A percentile compares a stretch with the other conserved stretches of the same genome.
These are phyloP conservation scores for Oreocharis arfaki DNA, from an alignment of 2,113 vertebrate genomes.

Conservation along the genomic window DNA sequence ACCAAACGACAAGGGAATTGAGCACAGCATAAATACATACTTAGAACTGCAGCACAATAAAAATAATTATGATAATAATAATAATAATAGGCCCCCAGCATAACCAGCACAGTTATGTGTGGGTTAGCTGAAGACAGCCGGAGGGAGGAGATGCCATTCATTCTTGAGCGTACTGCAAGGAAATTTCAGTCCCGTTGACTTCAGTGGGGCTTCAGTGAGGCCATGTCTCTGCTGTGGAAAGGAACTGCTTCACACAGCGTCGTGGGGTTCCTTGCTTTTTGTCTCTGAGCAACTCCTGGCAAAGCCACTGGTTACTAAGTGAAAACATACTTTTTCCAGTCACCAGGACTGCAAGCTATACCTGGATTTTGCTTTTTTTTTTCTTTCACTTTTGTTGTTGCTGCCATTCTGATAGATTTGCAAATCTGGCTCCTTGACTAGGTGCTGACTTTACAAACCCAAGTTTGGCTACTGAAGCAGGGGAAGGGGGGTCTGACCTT, in stretches of 20 bases:
- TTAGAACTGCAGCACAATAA: constrained; percentile 1
- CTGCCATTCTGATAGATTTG: not conserved
- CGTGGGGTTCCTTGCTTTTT: not conserved
- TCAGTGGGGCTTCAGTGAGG: not conserved
- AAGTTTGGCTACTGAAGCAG: not conserved
- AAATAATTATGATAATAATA: not conserved
- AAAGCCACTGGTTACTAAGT: constrained; percentile 11
- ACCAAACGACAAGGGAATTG: not conserved
- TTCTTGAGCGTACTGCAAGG: not conserved
- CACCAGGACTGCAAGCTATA: not conserved
- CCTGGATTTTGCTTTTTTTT: not conserved
- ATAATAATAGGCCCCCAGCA: not conserved
- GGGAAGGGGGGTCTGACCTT: not conserved
- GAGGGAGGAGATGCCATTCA: not conserved
- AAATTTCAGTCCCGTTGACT: not conserved
- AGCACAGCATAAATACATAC: not conserved
- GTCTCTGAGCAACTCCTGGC: constrained; percentile 20
- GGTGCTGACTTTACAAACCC: not conserved
- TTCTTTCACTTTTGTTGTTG: not conserved
- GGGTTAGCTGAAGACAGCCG: not conserved
- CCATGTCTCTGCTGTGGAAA: not conserved
- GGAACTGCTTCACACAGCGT: not conserved
- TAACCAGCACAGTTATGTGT: not conserved
- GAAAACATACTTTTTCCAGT: constrained; percentile 42
- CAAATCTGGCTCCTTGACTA: not conserved